Percentiles rank a stretch among this genome's conserved stretches.
Evolutionary conservation across 1,140 invertebrate species (phyloP).

Genomic region (Drosophila elegans): DNA sequence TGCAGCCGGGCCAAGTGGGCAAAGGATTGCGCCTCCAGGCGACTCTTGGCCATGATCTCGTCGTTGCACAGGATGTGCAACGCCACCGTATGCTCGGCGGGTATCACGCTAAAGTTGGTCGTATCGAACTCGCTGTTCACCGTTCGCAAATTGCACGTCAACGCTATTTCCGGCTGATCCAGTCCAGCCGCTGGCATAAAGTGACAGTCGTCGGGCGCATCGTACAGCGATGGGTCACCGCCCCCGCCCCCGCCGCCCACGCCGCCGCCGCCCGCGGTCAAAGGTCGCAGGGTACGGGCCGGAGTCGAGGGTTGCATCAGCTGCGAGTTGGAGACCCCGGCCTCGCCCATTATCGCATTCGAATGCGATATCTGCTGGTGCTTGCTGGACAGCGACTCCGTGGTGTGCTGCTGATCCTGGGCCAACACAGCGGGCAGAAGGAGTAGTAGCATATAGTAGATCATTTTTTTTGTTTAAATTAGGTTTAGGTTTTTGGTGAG

Average conservation of each 20-base stretch:
- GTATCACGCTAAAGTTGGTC: slow-evolving; percentile 95
- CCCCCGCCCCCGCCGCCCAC: slow-evolving; percentile 30
- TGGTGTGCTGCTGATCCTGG: slow-evolving; percentile 41
- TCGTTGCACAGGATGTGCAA: slow-evolving; percentile 92
- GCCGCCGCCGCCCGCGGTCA: slow-evolving; percentile 37
- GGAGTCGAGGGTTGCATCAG: slow-evolving; percentile 62
- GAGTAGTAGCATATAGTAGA: slow-evolving; percentile 26
- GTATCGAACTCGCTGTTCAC: slow-evolving; percentile 93
- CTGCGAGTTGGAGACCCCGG: slow-evolving; percentile 73
- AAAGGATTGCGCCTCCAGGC: slow-evolving; percentile 91
- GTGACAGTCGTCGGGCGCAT: slow-evolving; percentile 92
- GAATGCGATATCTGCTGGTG: slow-evolving; percentile 69
- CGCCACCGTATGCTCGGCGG: slow-evolving; percentile 92
- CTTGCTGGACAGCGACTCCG: slow-evolving; percentile 39
- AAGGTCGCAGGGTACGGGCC: slow-evolving; percentile 54
- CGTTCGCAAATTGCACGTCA: slow-evolving; percentile 91
- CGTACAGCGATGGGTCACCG: slow-evolving; percentile 86
- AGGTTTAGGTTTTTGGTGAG: slow-evolving; percentile 15
- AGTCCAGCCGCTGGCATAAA: slow-evolving; percentile 67
- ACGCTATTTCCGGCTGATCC: slow-evolving; percentile 88
- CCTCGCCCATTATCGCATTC: slow-evolving; percentile 81
- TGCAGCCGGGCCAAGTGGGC: slow-evolving; percentile 91
- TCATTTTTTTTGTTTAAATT: no score
- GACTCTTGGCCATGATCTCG: slow-evolving; percentile 89
- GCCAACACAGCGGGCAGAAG: slow-evolving; percentile 14